These are phyloP conservation scores for Mactromeris polynyma DNA, from an alignment of 2,888 invertebrate species.

Conservation along the genomic window DNA sequence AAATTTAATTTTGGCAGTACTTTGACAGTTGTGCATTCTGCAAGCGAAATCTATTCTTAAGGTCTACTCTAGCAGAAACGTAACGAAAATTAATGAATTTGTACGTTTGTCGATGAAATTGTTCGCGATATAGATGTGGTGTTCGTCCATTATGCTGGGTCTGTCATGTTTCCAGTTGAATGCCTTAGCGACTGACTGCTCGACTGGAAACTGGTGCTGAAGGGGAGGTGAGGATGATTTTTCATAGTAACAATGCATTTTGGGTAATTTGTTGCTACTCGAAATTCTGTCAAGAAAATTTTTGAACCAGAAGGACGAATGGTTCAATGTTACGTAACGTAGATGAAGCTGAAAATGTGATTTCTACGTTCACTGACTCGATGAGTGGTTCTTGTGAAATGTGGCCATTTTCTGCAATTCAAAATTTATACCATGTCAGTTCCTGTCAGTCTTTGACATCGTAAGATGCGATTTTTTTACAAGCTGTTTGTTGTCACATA, in stretches of 20 bases:
- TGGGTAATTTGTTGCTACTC: slow-evolving; percentile 50
- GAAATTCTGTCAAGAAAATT: slow-evolving; percentile 40
- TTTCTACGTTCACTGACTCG: slow-evolving; percentile 57
- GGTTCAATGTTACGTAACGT: slow-evolving; percentile 54
- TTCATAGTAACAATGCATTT: slow-evolving; percentile 47
- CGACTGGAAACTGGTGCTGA: slow-evolving; percentile 15
- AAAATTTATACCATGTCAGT: neutral
- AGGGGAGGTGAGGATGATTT: slow-evolving; percentile 19
- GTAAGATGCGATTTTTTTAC: neutral
- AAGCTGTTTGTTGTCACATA: neutral
- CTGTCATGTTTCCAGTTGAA: slow-evolving; percentile 49
- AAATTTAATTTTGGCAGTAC: slow-evolving; percentile 62
- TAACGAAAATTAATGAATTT: slow-evolving; percentile 69
- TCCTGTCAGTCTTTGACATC: neutral
- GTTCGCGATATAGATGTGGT: slow-evolving; percentile 55
- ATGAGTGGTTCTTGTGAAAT: slow-evolving; percentile 43
- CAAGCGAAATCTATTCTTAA: slow-evolving; percentile 49
- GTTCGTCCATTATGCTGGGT: slow-evolving; percentile 43
- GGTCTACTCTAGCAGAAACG: slow-evolving; percentile 53
- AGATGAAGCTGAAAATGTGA: slow-evolving; percentile 62
- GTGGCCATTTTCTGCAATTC: slow-evolving; percentile 8
- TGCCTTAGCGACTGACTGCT: slow-evolving; percentile 38
- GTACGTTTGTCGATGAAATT: slow-evolving; percentile 37
- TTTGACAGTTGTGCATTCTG: slow-evolving; percentile 44
- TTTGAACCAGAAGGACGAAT: slow-evolving; percentile 48